These are phyloP conservation scores for Psilopogon haemacephalus DNA, from an alignment of 2,113 vertebrate species.

Conservation along the genomic window DNA sequence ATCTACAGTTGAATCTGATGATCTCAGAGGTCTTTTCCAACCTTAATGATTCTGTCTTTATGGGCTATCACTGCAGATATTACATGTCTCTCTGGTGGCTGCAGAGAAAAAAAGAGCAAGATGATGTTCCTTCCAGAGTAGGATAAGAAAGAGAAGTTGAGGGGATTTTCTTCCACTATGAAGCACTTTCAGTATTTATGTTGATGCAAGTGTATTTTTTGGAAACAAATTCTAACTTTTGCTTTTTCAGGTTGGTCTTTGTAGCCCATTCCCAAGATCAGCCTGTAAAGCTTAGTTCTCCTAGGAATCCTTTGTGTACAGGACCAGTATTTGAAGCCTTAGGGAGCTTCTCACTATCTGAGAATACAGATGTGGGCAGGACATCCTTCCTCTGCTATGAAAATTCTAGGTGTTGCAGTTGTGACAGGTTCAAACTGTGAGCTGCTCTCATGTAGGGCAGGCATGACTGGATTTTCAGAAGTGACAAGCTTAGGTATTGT, in stretches of 20 bases:
- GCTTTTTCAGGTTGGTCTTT: background rate
- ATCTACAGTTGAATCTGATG: too few relatives aligned
- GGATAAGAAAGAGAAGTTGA: background rate
- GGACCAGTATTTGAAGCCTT: background rate
- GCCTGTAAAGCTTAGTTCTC: background rate
- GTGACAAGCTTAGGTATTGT: background rate
- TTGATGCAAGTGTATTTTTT: background rate
- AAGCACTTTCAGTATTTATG: background rate
- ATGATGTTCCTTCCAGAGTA: background rate
- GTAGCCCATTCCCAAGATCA: background rate
- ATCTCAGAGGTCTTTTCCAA: too few relatives aligned
- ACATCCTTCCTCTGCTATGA: background rate
- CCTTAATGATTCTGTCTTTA: background rate
- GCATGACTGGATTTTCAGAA: background rate
- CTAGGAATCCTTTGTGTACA: background rate
- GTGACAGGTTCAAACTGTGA: background rate
- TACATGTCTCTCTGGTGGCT: background rate
- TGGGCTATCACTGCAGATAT: background rate
- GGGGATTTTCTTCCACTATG: background rate
- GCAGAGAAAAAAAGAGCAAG: background rate
- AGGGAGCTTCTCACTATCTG: background rate
- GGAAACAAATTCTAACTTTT: rapidly evolving
- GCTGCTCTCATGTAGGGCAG: background rate
- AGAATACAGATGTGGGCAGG: rapidly evolving
- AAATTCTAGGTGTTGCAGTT: background rate